Percentiles rank a stretch among this genome's conserved stretches.
Evolutionary conservation across 2,797 vertebrate genomes (phyloP).

Genomic region (Tragelaphus oryx): DNA sequence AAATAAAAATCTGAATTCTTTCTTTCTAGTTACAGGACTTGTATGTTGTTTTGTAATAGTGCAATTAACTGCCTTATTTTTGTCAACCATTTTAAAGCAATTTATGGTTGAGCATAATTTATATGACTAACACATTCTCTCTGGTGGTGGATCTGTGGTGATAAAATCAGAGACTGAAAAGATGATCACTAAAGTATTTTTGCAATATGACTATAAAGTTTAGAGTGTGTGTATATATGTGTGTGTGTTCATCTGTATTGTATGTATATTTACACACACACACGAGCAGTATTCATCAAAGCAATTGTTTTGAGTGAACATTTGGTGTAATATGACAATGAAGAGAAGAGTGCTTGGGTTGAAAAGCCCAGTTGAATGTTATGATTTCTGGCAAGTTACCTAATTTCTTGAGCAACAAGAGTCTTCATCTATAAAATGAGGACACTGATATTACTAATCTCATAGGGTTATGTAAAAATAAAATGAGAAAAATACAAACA

Average conservation of each 20-base stretch:
- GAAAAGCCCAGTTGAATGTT: neutral
- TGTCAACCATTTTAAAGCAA: conserved; percentile 3
- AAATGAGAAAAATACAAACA: neutral
- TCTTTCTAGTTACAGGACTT: neutral
- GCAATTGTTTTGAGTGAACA: neutral
- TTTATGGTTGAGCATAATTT: neutral
- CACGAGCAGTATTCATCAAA: neutral
- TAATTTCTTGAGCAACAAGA: neutral
- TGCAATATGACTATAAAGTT: neutral
- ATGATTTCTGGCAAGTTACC: neutral
- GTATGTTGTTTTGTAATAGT: neutral
- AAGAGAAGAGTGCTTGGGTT: neutral
- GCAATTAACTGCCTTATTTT: neutral
- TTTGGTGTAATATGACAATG: neutral
- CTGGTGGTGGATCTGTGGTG: neutral
- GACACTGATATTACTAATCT: neutral
- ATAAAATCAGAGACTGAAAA: neutral
- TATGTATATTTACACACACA: neutral
- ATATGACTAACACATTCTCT: neutral
- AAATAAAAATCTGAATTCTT: conserved; percentile 32
- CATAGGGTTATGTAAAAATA: neutral
- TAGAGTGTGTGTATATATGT: neutral
- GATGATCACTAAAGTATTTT: neutral
- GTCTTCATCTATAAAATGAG: conserved; percentile 20
- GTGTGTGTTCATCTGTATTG: neutral